Percentiles rank a stretch among this genome's conserved stretches.
These are phyloP conservation scores for Xylocopa sonorina DNA, from an alignment of 1,140 invertebrate genomes.

Conservation along the genomic window DNA sequence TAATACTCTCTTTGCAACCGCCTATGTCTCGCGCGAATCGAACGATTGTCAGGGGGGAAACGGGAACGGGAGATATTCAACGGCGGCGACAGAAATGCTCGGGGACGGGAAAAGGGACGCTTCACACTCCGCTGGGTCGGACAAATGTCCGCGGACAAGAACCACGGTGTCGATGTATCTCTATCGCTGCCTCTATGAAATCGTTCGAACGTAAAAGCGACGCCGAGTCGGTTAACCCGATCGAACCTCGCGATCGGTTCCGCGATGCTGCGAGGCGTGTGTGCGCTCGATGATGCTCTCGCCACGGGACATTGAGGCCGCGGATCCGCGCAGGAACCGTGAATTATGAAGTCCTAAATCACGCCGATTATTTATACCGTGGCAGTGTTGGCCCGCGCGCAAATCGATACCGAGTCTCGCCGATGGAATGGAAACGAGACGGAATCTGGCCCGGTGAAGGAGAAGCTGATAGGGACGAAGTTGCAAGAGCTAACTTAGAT, in stretches of 20 bases:
- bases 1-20: too few species aligned
- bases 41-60: neutral
- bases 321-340: neutral
- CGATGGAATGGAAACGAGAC: neutral
- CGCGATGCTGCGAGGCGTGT: neutral
- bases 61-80: neutral
- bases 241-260: constrained; percentile 10
- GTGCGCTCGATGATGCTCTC: neutral
- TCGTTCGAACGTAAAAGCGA: constrained; percentile 25
- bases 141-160: constrained; percentile 18
- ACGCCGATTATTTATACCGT: constrained; percentile 17
- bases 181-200: constrained; percentile 9
- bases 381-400: constrained; percentile 9
- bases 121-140: constrained; percentile 18
- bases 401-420: constrained; percentile 19
- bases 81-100: neutral
- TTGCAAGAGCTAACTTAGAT: too few species aligned
- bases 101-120: constrained; percentile 5
- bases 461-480: too few species aligned
- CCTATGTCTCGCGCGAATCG: neutral
- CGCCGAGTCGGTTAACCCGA: neutral
- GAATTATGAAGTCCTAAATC: constrained; percentile 28
- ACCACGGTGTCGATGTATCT: constrained; percentile 11
- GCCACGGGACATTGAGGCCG: neutral
- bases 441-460: neutral